Evolutionary conservation across 2,797 vertebrate species (phyloP), one percentile per base, ranked within the genome.

Genomic region (Melanotaenia trifasciata): DNA sequence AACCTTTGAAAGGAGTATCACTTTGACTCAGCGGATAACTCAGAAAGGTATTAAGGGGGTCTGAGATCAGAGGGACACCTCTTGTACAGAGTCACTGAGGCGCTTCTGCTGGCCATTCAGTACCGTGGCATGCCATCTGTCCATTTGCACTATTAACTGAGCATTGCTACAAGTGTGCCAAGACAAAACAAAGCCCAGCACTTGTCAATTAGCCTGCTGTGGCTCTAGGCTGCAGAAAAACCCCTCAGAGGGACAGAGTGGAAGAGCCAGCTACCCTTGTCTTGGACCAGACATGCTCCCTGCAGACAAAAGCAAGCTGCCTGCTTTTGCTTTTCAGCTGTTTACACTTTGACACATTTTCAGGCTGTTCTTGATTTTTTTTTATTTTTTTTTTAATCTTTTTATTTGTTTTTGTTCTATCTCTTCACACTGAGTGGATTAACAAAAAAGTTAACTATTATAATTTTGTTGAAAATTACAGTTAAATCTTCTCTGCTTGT

Each of bases 131-230:
- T 60, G 81, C 92, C 93, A 93, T 94, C 92, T 93, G 93, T 93
- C 84, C 78, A 38, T 58, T 82, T 78, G 76, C 81, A 85, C 81
- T 79, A 74, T 74, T 22, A 80, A 74, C 63, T 72, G 80, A 89
- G 87, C 83, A 56, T 74, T 61, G 61, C 83, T 76, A 84, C 33
- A 35, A 72, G 78, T 35, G 76, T 89, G 88, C 86, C 90, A 87
- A 85, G 80, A 84, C 84, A 72, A 93, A 94, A 94, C 92, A 93
- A 93, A 92, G 91, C 79, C 81, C 77, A 47, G 66, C 78, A 60
- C 83, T 86, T 72, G 62, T 88, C 92, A 92, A 92, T 94, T 94
- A 92, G 92, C 85, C 84, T 16, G 70, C 84, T 78, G 81, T 76
- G 84, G 87, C 84, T 88, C 82, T 45, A 79, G 89, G 84, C 86